Percentiles rank a stretch among this genome's conserved stretches.
Evolutionary conservation across 2,797 vertebrate species (phyloP).

Genomic region (Bovichtus variegatus): DNA sequence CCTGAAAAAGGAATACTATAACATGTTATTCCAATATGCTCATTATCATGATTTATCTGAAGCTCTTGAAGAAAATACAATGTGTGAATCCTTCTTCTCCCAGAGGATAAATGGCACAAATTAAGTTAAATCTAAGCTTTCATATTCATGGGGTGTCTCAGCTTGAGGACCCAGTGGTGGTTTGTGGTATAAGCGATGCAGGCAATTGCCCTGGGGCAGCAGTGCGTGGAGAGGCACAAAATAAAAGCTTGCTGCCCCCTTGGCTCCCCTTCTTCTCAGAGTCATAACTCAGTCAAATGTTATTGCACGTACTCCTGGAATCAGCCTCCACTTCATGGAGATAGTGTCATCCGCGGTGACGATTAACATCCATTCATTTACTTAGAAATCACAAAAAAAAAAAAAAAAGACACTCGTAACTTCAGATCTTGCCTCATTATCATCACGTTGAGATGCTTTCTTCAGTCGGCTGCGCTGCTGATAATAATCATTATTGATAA

Average conservation of each 20-base stretch:
- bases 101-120: constrained; percentile 52
- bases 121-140: constrained; percentile 56
- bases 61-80: constrained; percentile 48
- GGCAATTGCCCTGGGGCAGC: constrained; percentile 24
- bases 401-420: neutral
- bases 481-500: neutral
- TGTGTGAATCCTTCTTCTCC: constrained; percentile 34
- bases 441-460: neutral
- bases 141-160: constrained; percentile 46
- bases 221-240: neutral
- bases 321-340: neutral
- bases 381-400: neutral
- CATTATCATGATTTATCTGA: constrained; percentile 58
- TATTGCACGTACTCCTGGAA: neutral
- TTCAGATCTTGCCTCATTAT: neutral
- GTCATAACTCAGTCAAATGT: constrained; percentile 20
- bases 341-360: neutral
- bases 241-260: neutral
- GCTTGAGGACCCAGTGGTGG: constrained; percentile 29
- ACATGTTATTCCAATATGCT: constrained; percentile 43
- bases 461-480: neutral
- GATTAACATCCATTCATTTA: neutral
- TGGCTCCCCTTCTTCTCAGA: neutral
- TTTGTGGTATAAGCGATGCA: constrained; percentile 25
- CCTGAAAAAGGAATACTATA: constrained; percentile 28